Base-by-base conservation (phyloP, 2,113 vertebrate species). In the Apaloderma vittatum region DNA sequence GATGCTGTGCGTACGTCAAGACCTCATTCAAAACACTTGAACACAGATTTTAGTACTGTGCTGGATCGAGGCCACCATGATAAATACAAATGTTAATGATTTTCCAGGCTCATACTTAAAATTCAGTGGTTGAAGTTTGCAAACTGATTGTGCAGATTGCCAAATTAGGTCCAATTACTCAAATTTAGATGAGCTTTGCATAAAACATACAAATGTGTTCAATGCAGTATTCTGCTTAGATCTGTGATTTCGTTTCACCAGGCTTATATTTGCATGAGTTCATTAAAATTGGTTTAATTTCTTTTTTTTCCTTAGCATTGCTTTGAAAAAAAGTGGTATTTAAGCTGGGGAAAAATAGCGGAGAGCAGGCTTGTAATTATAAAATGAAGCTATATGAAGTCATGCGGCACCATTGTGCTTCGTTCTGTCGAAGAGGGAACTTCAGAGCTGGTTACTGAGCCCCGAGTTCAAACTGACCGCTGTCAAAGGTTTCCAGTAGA, bases 101-200 rank as follows among this genome's bases (percentile, higher is more conserved):
- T 93, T 94, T 96, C 40, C 66, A 91, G 70, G 93, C 91, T 94
- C n/a, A 76, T 91, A 88, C 91, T 96, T 97, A 94, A 97, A 94
- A 97, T 97, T 95, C 94, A 93, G 86, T 73, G 91, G 86, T 86
- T 91, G 96, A 97, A 95, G 96, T 95, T 97, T 97, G 91, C 96
- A 97, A 97, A 97, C 95, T 87, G 94, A 94, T 95, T 97, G 95
- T 95, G 97, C 79, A 92, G 94, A 97, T 96, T 94, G 96, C 92
- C 88, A 95, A 96, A 96, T 97, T 95, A 96, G 91, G 91, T 97
- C 89, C 93, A 95, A 96, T 96, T 97, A 96, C 88, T 92, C 68
- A 96, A 93, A 95, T 95, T 95, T 87, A 97, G 94, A 96, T 96
- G 93, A 96, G 91, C 94, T 97, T 95, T 95, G 97, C 97, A 96